A percentile compares a stretch with the other conserved stretches of the same genome.
Conservation (phyloP, 1,140 invertebrate genomes). For the Phymastichus coffea region DNA sequence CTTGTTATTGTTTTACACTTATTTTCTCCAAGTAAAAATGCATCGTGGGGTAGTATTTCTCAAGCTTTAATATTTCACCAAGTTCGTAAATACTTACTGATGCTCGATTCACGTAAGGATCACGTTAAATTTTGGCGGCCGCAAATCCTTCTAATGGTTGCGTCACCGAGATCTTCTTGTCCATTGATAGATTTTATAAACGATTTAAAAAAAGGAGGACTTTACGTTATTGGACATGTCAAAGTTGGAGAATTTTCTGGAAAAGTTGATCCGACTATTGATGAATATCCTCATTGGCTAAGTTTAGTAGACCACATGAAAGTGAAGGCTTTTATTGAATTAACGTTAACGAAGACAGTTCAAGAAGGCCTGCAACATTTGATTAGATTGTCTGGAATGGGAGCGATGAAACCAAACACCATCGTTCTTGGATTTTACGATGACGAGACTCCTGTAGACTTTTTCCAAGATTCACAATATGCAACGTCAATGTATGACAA, state of each 20-base stretch:
- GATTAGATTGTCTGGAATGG: constrained; percentile 88
- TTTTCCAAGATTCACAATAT: constrained; percentile 62
- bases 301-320: constrained; percentile 83
- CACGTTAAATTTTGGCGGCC: constrained; percentile 99
- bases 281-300: constrained; percentile 84
- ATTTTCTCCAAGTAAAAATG: constrained; percentile 81
- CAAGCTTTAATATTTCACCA: constrained; percentile 99
- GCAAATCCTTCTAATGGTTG: constrained; percentile 91
- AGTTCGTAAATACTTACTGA: constrained; percentile 91
- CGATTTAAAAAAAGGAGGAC: constrained; percentile 96
- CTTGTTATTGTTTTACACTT: constrained; percentile 87
- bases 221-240: constrained; percentile 94
- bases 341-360: constrained; percentile 83
- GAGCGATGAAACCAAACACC: constrained; percentile 99
- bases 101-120: constrained; percentile 93
- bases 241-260: constrained; percentile 66
- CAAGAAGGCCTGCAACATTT: constrained; percentile 91
- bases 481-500: constrained; percentile 49
- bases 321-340: constrained; percentile 96
- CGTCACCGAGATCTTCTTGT: constrained; percentile 85
- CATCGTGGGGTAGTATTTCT: constrained; percentile 95
- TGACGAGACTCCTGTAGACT: constrained; percentile 70
- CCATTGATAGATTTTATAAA: constrained; percentile 97
- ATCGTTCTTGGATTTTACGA: constrained; percentile 90
- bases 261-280: constrained; percentile 69